Base-by-base conservation (phyloP, 2,888 invertebrate genomes). In the Drosophila helvetica region DNA sequence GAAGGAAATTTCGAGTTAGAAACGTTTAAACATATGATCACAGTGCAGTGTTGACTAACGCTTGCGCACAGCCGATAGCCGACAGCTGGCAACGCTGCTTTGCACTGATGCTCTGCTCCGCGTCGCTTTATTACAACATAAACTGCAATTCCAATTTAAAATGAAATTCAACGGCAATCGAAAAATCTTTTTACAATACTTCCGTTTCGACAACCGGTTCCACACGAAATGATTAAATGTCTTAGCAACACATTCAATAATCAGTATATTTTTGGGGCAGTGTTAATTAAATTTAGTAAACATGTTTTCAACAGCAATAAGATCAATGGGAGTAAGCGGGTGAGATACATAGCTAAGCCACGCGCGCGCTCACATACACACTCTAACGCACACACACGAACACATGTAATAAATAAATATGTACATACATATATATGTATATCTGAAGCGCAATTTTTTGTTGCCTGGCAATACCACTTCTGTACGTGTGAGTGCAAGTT, bases 221-320 rank as follows among this genome's bases (percentile, higher is more conserved):
- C 43, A 50, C 17, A 52, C 30, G 60, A 10, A 67, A 55, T 33
- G 42, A 43, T 25, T 38, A 53, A 58, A 66, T 52, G 38, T 51
- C 69, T 85, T 85, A 80, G 67, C 78, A 78, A 65, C 25, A 65
- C 25, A 48, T 18, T 70, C 56, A 33, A 48, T 64, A 68, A 85
- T 51, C 69, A 55, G 47, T 57, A 60, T 51, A 45, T 18, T 22
- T 42, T 51, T 50, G 64, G 33, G 27, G 51, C 33, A 82, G 62
- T 60, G 61, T 54, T 68, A 83, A 83, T 77, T 71, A 50, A 71
- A 67, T 84, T 66, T 80, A 47, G 60, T 48, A 71, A 69, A 62
- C 62, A 38, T 53, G 71, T 54, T 66, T 78, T 65, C 48, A 66
- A 56, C 33, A 51, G 47, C 43, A 59, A 64, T 19, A 27, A 64